Base-by-base conservation (phyloP, 2,113 vertebrate species). In the Pseudonaja textilis region DNA sequence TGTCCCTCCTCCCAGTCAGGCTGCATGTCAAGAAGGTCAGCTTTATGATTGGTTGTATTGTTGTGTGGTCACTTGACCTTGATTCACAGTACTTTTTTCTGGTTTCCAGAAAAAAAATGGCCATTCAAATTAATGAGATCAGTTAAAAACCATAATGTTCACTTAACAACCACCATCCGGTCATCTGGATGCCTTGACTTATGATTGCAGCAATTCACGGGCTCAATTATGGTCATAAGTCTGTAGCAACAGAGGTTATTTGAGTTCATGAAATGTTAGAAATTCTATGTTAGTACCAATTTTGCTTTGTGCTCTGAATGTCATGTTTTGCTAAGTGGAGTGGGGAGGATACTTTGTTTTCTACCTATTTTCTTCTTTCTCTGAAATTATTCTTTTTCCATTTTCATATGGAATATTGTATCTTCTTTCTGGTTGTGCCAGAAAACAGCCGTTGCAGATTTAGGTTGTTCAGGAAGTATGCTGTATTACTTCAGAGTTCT, bases 251-350 rank as follows among this genome's bases (percentile, higher is more conserved):
- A 93, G 86, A 34, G 86, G 39, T 14, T 18, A 20, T 92, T 2
- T 0, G 8, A 55, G 50, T 16, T 39, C 52, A 22, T 39, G 56
- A 10, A 54, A 52, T 0, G 85, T 94, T 91, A 91, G 89, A 91
- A 55, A 55, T 92, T 93, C 81, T 81, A 39, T 91, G 91, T 92
- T 87, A 96, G 93, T 94, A 93, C 93, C 87, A 90, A 26, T 88
- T 92, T 34, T 0, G 0, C 89, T 3, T 85, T 16, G 9, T 0
- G 0, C 81, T 89, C 10, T 89, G 91, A 69, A 91, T 52, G 26
- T 52, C 74, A 56, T 74, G 5, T 25, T 74, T 39, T 29, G 47
- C 85, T 69, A 29, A 18, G 12, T 87, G 52, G 47, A 34, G 14
- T 20, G 26, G 56, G 7, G 22, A 26, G 5, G 45, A 4, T 55